Percentiles rank a stretch among this genome's conserved stretches.
Conservation (phyloP, 2,797 vertebrate species). For the Sebastes vulpes region DNA sequence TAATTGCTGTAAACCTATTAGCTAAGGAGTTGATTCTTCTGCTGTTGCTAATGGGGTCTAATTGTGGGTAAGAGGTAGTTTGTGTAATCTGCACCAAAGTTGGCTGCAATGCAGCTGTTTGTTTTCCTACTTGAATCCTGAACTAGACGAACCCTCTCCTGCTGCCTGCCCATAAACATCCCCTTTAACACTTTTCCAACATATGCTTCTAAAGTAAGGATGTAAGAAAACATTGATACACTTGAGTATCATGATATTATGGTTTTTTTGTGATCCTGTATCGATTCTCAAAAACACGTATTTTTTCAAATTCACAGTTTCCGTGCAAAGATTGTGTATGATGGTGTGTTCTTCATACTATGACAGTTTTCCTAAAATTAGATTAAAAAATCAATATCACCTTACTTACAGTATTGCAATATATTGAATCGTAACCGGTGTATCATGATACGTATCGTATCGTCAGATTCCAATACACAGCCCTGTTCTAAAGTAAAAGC, state of each 20-base stretch:
- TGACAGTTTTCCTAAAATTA: not conserved
- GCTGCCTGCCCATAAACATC: conserved; percentile 4
- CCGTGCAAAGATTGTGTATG: no score
- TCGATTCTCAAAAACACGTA: no score
- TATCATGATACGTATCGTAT: not conserved
- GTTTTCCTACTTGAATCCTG: not conserved
- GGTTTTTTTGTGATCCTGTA: no score
- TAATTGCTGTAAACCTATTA: not conserved
- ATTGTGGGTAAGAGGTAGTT: not conserved
- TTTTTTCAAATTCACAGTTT: no score
- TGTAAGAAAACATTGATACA: not conserved
- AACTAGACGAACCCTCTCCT: conserved; percentile 15
- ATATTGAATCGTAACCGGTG: no score
- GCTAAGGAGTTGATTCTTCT: not conserved
- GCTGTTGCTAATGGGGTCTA: not conserved
- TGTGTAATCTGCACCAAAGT: conserved; percentile 1
- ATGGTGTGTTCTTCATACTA: not conserved
- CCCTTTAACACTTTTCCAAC: not conserved
- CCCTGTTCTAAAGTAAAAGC: not conserved
- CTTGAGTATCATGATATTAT: not conserved
- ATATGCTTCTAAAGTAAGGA: not conserved
- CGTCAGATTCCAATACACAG: no score
- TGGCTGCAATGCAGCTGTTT: not conserved
- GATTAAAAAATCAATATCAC: no score
- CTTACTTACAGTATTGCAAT: not conserved